These are phyloP conservation scores for Polietes domitor DNA, from an alignment of 2,888 invertebrate species.

Conservation along the genomic window DNA sequence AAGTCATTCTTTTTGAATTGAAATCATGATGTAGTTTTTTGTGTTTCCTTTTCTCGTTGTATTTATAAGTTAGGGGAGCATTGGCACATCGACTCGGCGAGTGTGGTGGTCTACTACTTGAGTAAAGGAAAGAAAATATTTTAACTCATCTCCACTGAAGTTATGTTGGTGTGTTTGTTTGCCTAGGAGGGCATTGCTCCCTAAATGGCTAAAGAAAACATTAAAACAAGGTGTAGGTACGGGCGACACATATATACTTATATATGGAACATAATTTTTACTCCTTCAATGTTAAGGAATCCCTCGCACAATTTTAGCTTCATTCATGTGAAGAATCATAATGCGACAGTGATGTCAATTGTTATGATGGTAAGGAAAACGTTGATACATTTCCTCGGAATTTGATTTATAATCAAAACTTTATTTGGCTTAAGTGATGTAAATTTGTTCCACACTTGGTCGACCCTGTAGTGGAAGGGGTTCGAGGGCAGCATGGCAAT, in stretches of 20 bases:
- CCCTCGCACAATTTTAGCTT: slow-evolving; percentile 13
- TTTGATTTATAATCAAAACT: no score
- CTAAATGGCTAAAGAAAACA: slow-evolving; percentile 30
- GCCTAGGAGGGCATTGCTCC: slow-evolving; percentile 57
- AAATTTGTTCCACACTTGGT: no score
- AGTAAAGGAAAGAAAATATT: slow-evolving; percentile 58
- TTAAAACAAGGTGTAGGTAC: not conserved
- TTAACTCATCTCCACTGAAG: slow-evolving; percentile 50
- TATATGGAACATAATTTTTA: slow-evolving; percentile 57
- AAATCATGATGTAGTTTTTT: no score
- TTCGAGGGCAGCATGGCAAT: no score
- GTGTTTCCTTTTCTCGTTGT: no score
- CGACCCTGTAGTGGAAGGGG: no score
- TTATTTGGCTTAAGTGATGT: no score
- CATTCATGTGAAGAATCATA: no score
- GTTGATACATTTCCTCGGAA: no score
- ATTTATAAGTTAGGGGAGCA: slow-evolving; percentile 59
- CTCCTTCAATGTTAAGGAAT: slow-evolving; percentile 34
- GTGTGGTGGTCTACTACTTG: slow-evolving; percentile 7
- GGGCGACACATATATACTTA: no score
- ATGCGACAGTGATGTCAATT: no score
- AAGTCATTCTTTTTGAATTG: slow-evolving; percentile 56
- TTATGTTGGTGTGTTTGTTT: slow-evolving; percentile 12
- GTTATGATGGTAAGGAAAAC: no score
- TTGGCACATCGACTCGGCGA: slow-evolving; percentile 46